Percentiles rank a stretch among this genome's conserved stretches.
These are phyloP conservation scores for Aleiodes leptofemur DNA, from an alignment of 2,888 invertebrate species.

Conservation along the genomic window DNA sequence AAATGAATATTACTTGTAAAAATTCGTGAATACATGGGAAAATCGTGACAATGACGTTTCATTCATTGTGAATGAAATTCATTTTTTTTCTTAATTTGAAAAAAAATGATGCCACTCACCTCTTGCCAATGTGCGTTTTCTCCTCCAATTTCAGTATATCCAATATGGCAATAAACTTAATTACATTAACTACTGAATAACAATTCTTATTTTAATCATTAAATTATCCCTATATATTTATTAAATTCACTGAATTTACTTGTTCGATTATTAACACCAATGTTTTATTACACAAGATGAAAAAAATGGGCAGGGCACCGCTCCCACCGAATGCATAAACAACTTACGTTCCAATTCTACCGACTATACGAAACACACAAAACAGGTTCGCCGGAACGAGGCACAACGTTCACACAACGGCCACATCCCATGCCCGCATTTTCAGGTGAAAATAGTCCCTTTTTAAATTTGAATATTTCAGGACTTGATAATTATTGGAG, in stretches of 20 bases:
- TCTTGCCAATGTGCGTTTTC: neutral
- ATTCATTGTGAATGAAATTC: constrained; percentile 8
- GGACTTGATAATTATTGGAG: neutral
- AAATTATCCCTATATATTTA: neutral
- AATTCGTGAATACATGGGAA: neutral
- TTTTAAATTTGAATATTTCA: constrained; percentile 12
- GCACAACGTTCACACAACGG: constrained; percentile 62
- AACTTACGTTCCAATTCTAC: constrained; percentile 65
- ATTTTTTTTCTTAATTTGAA: neutral
- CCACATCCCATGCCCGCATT: constrained; percentile 61
- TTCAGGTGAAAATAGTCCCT: constrained; percentile 66
- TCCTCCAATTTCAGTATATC: constrained; percentile 10
- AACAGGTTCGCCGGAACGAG: constrained; percentile 66
- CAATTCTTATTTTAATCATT: neutral
- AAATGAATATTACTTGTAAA: too few species aligned
- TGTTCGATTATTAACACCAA: constrained; percentile 13
- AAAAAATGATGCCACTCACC: constrained; percentile 29
- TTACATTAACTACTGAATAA: neutral
- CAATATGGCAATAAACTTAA: constrained; percentile 20
- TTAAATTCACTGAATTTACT: neutral
- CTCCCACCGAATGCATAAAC: constrained; percentile 63
- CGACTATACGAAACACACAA: constrained; percentile 62
- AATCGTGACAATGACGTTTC: neutral
- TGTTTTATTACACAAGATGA: neutral
- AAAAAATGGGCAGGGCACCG: constrained; percentile 54